Conservation (phyloP, 2,113 vertebrate genomes). For the Capra hircus region DNA sequence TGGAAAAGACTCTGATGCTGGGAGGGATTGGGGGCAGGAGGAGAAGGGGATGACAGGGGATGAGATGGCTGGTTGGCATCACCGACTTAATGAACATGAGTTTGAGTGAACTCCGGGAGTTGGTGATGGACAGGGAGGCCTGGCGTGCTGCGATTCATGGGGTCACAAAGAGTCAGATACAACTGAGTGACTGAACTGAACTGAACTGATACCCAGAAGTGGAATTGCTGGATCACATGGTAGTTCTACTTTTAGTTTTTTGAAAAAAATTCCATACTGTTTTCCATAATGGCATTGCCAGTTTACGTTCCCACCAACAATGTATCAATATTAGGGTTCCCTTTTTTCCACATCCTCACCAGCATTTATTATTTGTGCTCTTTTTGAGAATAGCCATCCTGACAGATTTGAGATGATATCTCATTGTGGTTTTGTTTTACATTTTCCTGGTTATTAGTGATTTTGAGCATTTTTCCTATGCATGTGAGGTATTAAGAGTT, state of each 20-base stretch:
- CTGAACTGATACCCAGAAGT: background rate
- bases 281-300: background rate
- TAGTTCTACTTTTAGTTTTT: background rate
- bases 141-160: no score
- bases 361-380: background rate
- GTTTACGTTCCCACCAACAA: background rate
- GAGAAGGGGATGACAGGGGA: no score
- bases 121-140: no score
- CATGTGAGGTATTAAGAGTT: background rate
- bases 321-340: background rate
- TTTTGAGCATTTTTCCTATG: background rate
- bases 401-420: background rate
- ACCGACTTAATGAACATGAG: no score
- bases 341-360: background rate
- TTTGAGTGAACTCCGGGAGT: no score
- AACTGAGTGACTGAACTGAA: no score
- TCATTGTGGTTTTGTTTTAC: background rate
- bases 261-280: background rate
- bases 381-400: background rate
- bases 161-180: no score
- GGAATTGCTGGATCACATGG: background rate
- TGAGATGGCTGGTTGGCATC: no score
- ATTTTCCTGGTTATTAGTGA: background rate
- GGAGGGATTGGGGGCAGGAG: no score
- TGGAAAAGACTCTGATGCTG: no score